Evolutionary conservation across 2,888 invertebrate species (phyloP), one percentile per base, ranked within the genome.

Genomic region (Chironomus tentans): DNA sequence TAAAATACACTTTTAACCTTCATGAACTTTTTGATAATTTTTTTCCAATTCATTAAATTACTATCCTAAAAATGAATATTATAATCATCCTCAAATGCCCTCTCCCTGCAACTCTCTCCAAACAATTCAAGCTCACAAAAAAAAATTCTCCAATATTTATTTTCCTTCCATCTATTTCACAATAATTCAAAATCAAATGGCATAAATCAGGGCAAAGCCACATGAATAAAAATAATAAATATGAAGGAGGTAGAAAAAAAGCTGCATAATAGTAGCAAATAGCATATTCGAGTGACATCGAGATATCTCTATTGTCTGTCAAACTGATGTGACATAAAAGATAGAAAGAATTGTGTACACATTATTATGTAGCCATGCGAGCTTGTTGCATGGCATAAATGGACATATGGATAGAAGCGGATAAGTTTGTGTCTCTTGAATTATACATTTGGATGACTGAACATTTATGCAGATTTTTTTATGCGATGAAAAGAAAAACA

Each of bases 241-340:
- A 65, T 13, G 65, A 56, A 18, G n/a, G 15, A 56, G n/a, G 56
- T 0, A 18, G n/a, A 69, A 10, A 10, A 10, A 38, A 38, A 10
- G 38, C 38, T 38, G 38, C 38, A 38, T 38, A 38, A 38, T 38
- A 38, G 38, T 38, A 38, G 38, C 38, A 38, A 38, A 38, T 38
- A 10, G 38, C 38, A 38, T 38, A 38, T 38, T 38, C 38, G 12
- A 24, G 56, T n/a, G n/a, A 62, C 72, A 50, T 24, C 12, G 50
- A 73, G 72, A 73, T 73, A 73, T 73, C 72, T 73, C 72, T 73
- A 73, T 73, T 73, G 72, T 73, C 61, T 73, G 72, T 73, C 72
- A 73, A 73, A 73, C 46, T 73, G 72, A 73, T 73, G 62, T 73
- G 62, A 62, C 72, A 73, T 62, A 15, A 18, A 73, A 73, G 72